Base-by-base conservation (phyloP, 2,888 invertebrate genomes). In the Catocala fraxini region DNA sequence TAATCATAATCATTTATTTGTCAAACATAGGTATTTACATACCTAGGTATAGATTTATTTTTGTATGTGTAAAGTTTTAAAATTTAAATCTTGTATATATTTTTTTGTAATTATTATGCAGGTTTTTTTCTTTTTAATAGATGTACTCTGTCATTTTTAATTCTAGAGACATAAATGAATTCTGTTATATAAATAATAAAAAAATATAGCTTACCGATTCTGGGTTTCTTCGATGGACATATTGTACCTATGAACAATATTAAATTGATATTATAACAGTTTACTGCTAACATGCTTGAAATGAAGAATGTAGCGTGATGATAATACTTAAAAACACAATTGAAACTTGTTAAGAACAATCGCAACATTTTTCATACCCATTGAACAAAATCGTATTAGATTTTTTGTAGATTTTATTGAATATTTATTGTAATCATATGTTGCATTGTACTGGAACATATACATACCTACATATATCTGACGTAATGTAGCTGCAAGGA, bases 211-310 rank as follows among this genome's bases (percentile, higher is more conserved):
- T 63, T 59, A 63, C 63, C 63, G 63, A 63, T 63, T 63, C 63
- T 34, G 63, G 63, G 55, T 63, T 59, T 51, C 63, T 58, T 63
- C 63, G 63, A 63, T 63, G 63, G 47, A 41, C 63, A 63, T 63
- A 59, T 63, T 63, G 58, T 55, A 63, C 63, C 63, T 63, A n/a
- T 46, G 15, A 59, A 59, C 54, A 63, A 63, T 42, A 63, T 12
- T 48, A 7, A 51, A 52, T 15, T 15, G 25, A 7, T 2, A 46
- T 51, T 48, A 35, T 15, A 42, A 13, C 25, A 48, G 10, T 48
- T 33, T 33, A 6, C 25, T 33, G 25, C 47, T 47, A 15, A 13
- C 25, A 47, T 47, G 25, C 25, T 34, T 6, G 7, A 48, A 15
- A 1, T 15, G n/a, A n/a, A 33, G 11, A 15, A 33, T 33, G 25